Evolutionary conservation across 1,140 invertebrate genomes (phyloP).

Genomic region (Cotesia glomerata): DNA sequence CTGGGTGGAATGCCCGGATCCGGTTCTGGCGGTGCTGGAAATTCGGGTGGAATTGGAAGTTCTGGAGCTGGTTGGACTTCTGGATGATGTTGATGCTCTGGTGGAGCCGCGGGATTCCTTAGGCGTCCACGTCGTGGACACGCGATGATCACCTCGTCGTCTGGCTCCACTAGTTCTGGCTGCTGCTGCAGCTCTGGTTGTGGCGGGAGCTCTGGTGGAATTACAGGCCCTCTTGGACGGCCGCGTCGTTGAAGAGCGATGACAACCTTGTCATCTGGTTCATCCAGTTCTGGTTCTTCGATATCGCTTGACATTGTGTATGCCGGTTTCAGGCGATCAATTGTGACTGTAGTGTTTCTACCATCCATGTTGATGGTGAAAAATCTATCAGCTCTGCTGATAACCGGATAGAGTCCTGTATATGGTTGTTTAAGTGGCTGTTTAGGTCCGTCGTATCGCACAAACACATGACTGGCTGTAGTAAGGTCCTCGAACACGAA

Average conservation of each 20-base stretch:
- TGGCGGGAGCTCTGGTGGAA: neutral
- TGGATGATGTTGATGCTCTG: too few species aligned
- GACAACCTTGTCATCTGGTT: neutral
- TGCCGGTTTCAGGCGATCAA: slow-evolving; percentile 27
- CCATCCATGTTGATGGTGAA: slow-evolving; percentile 3
- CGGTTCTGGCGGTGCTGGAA: neutral
- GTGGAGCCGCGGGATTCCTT: too few species aligned
- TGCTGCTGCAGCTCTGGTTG: too few species aligned
- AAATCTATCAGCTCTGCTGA: neutral
- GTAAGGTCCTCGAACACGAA: slow-evolving; percentile 40
- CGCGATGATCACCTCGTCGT: too few species aligned
- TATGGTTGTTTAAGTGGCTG: slow-evolving; percentile 43
- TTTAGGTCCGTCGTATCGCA: slow-evolving; percentile 47
- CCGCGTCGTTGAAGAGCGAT: neutral
- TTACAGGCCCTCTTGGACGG: neutral
- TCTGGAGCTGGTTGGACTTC: neutral
- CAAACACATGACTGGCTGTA: slow-evolving; percentile 46
- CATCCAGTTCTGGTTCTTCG: neutral
- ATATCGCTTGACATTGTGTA: neutral
- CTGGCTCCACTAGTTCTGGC: too few species aligned
- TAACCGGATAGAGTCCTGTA: slow-evolving; percentile 13
- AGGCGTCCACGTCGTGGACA: too few species aligned
- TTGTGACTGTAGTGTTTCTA: slow-evolving; percentile 8
- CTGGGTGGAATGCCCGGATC: too few species aligned
- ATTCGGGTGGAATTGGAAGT: neutral